Evolutionary conservation across 1,140 invertebrate species (phyloP).

Genomic region (Drosophila ohnishii): DNA sequence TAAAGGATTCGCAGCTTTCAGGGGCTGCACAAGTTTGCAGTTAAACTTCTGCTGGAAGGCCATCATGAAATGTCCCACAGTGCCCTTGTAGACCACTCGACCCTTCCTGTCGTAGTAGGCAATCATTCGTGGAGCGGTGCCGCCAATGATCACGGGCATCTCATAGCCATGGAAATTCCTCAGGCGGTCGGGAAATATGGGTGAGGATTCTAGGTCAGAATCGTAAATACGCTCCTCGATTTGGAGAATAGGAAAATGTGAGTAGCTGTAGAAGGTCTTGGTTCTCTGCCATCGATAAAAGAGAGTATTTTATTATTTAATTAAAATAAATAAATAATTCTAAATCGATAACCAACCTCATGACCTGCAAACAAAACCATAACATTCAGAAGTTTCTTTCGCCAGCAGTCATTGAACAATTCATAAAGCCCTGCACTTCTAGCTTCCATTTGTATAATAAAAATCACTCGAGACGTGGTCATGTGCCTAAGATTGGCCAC

Average conservation of each 20-base stretch:
- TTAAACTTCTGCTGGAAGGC: slow-evolving; percentile 65
- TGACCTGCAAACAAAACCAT: slow-evolving; percentile 51
- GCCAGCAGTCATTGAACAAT: slow-evolving; percentile 66
- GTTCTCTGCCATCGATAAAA: slow-evolving; percentile 27
- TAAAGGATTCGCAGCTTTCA: slow-evolving; percentile 21
- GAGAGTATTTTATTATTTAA: neutral
- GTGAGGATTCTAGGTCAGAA: no score
- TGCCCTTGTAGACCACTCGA: slow-evolving; percentile 49
- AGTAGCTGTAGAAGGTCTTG: slow-evolving; percentile 54
- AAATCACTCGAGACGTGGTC: slow-evolving; percentile 59
- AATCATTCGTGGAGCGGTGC: slow-evolving; percentile 60
- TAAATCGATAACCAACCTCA: slow-evolving; percentile 34
- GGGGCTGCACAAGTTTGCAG: slow-evolving; percentile 43
- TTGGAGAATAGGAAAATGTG: slow-evolving; percentile 58
- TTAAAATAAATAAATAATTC: no score
- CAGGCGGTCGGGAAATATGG: slow-evolving; percentile 58
- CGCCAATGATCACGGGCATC: slow-evolving; percentile 58
- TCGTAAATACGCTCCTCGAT: slow-evolving; percentile 39
- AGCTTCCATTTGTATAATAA: slow-evolving; percentile 37
- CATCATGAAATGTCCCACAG: slow-evolving; percentile 65
- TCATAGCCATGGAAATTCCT: slow-evolving; percentile 49
- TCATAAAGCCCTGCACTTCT: slow-evolving; percentile 15
- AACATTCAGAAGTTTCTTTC: slow-evolving; percentile 60
- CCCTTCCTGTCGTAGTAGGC: slow-evolving; percentile 50
- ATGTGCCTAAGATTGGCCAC: slow-evolving; percentile 59